Conservation (phyloP, 2,888 invertebrate species). For the Sinopyrophorus schimmeli region DNA sequence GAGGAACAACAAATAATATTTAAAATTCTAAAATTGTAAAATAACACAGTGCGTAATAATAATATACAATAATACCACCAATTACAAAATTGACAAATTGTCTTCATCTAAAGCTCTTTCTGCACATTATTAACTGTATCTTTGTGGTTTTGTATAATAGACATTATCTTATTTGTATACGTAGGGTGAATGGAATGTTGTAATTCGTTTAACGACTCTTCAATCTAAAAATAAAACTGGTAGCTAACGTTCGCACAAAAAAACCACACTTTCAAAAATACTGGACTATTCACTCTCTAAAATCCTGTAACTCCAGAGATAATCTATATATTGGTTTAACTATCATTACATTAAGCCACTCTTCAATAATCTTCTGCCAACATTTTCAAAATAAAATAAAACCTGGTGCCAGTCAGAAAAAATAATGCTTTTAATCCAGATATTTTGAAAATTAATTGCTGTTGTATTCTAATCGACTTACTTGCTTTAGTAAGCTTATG, state of each 20-base stretch:
- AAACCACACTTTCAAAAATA: too few species aligned
- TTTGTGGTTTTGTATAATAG: slow-evolving; percentile 51
- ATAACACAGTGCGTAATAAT: slow-evolving; percentile 47
- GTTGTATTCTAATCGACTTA: slow-evolving; percentile 47
- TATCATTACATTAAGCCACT: too few species aligned
- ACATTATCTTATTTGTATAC: slow-evolving; percentile 59
- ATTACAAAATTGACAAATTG: slow-evolving; percentile 36
- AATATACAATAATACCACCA: slow-evolving; percentile 39
- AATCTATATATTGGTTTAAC: too few species aligned
- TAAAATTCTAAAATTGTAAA: slow-evolving; percentile 39
- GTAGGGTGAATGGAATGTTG: slow-evolving; percentile 65
- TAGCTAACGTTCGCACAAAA: too few species aligned
- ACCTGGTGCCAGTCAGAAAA: too few species aligned
- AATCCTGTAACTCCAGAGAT: too few species aligned
- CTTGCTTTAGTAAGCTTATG: slow-evolving; percentile 73
- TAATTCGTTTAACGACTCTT: slow-evolving; percentile 74
- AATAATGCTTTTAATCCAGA: too few species aligned
- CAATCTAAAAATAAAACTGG: slow-evolving; percentile 64
- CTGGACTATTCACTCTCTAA: too few species aligned
- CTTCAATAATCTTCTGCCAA: too few species aligned
- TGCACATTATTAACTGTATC: slow-evolving; percentile 34
- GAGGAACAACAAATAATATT: slow-evolving; percentile 46
- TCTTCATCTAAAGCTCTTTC: slow-evolving; percentile 33
- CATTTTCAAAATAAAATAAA: slow-evolving; percentile 9
- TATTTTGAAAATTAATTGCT: slow-evolving; percentile 1